Base-by-base conservation (phyloP, 2,113 vertebrate genomes). In the Bos indicus region DNA sequence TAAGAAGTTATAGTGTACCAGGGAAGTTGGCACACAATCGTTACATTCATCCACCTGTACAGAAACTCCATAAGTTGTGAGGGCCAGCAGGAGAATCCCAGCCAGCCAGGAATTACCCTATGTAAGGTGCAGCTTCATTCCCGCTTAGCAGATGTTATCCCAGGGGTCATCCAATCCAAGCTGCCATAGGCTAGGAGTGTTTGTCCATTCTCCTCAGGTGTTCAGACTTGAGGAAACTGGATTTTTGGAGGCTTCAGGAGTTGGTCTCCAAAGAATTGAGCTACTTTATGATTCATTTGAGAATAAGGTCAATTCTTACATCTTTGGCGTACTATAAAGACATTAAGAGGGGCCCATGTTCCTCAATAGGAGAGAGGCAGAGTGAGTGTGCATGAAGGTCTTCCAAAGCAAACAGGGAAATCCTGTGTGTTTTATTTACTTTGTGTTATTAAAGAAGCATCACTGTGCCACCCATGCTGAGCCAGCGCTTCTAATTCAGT, bases 361-460 rank as follows among this genome's bases (percentile, higher is more conserved):
- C 59, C 86, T 87, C 28, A n/a, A 25, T 8, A 33, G 86, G 21
- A 82, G 57, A 30, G 71, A 91, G 94, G 48, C 54, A 15, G 40
- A 85, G 43, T 9, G 1, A 3, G 2, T 60, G 33, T 4, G 13
- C 36, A 0, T 4, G 43, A 52, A 21, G 28, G 64, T 91, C 85
- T 80, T 83, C 86, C 85, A 84, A 87, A 90, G 91, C 52, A 98
- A 98, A 91, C 19, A 0, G 40, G 90, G 67, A 88, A 78, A 89
- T 74, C 36, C 30, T 33, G 94, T 86, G 14, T 2, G 2, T 96
- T 97, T 97, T 98, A 60, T 98, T 98, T 98, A 83, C 83, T 97
- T 7, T 83, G 95, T 86, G 54, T 93, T 93, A 92, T 97, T 97
- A 28, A 94, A 96, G 96, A 78, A 94, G 51, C 86, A 57, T 11